Evolutionary conservation across 2,888 invertebrate genomes (phyloP).

Genomic region (Nesidiocoris tenuis): DNA sequence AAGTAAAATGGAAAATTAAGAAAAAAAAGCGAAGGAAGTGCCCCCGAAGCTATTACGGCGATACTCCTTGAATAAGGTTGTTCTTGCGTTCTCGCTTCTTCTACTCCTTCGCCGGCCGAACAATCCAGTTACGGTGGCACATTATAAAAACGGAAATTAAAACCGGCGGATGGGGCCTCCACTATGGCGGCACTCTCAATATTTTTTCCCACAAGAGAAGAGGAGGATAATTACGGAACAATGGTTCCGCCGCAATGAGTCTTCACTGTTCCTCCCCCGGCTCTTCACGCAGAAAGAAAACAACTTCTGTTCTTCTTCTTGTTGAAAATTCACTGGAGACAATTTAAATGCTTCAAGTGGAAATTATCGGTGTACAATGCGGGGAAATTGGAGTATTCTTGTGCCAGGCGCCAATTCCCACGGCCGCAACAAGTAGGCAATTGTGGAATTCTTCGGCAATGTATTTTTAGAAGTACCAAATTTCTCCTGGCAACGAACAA

Average conservation of each 20-base stretch:
- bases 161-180: neutral
- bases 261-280: neutral
- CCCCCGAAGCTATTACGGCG: neutral
- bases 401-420: too few species aligned
- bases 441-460: too few species aligned
- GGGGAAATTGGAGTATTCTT: too few species aligned
- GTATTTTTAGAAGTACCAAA: too few species aligned
- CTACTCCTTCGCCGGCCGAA: conserved; percentile 1
- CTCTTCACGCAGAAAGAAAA: neutral
- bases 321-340: neutral
- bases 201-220: conserved; percentile 32
- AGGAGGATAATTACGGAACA: conserved; percentile 30
- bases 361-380: too few species aligned
- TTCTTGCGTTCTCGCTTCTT: conserved; percentile 1
- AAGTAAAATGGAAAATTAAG: neutral
- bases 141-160: conserved; percentile 41
- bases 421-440: too few species aligned
- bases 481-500: too few species aligned
- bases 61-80: neutral
- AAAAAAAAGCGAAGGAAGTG: neutral
- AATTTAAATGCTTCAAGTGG: neutral
- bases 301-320: neutral
- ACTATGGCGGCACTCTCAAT: neutral
- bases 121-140: conserved; percentile 40
- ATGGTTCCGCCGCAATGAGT: conserved; percentile 35